A percentile compares a stretch with the other conserved stretches of the same genome.
These are phyloP conservation scores for Oreochromis tanganicae DNA, from an alignment of 2,113 vertebrate species.

Conservation along the genomic window DNA sequence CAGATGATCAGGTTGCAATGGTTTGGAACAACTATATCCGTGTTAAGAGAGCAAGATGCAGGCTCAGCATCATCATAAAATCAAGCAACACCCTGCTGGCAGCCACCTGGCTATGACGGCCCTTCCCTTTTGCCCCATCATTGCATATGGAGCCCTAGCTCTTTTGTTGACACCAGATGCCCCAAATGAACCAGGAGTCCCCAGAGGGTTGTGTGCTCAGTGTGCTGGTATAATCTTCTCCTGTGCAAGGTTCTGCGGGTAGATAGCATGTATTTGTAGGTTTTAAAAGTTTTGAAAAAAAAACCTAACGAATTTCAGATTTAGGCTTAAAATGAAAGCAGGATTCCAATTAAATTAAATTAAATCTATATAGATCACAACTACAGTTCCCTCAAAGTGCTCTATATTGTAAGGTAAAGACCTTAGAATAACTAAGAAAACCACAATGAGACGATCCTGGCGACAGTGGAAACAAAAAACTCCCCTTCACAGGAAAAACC, in stretches of 20 bases:
- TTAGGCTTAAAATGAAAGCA: not conserved
- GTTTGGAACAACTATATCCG: not conserved
- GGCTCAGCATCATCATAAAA: conserved; percentile 25
- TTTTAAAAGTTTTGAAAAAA: not conserved
- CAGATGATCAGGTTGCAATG: not conserved
- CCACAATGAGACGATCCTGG: not conserved
- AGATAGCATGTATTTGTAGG: not conserved
- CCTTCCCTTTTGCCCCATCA: conserved; percentile 44
- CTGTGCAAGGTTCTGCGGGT: not conserved
- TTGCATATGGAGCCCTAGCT: conserved; percentile 27
- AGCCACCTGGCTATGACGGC: conserved; percentile 61
- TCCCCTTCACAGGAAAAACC: not conserved
- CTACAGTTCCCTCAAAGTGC: not conserved
- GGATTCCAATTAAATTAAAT: not conserved
- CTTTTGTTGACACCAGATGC: conserved; percentile 73
- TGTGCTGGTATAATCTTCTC: not conserved
- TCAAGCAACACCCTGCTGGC: conserved; percentile 54
- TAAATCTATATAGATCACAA: not conserved
- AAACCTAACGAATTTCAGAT: not conserved
- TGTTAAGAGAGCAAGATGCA: conserved; percentile 21
- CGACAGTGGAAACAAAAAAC: not conserved
- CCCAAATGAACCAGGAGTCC: conserved; percentile 43
- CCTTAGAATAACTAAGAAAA: not conserved
- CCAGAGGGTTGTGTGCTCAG: conserved; percentile 33
- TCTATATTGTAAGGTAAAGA: not conserved